Evolutionary conservation across 2,888 invertebrate species (phyloP).

Genomic region (Pharmacophagus antenor): DNA sequence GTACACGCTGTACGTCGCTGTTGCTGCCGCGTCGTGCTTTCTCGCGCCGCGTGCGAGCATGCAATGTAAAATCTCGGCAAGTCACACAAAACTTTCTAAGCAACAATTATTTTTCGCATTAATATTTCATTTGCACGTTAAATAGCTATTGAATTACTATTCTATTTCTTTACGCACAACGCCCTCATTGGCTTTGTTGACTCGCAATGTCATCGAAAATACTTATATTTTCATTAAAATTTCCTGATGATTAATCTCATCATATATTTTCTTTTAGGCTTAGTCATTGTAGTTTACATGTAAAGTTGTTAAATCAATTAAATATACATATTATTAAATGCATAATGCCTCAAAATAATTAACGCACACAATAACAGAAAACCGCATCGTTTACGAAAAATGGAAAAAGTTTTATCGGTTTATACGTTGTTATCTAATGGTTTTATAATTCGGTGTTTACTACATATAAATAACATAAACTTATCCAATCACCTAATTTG

Average conservation of each 20-base stretch:
- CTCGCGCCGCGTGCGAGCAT: constrained; percentile 78
- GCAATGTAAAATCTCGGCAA: constrained; percentile 73
- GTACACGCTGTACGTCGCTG: constrained; percentile 37
- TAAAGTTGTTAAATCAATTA: constrained; percentile 12
- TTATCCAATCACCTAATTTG: constrained; percentile 2
- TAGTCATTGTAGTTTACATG: neutral
- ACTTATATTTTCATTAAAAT: neutral
- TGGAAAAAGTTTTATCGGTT: neutral
- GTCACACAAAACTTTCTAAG: constrained; percentile 77
- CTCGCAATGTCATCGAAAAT: constrained; percentile 15
- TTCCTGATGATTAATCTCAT: constrained; percentile 14
- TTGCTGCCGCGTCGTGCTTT: constrained; percentile 67
- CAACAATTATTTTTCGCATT: constrained; percentile 78
- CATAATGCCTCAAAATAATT: constrained; percentile 2
- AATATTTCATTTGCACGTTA: constrained; percentile 74
- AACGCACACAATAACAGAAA: constrained; percentile 2
- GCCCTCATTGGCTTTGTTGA: constrained; percentile 34
- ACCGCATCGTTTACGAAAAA: constrained; percentile 8
- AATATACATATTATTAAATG: constrained; percentile 3
- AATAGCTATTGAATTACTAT: constrained; percentile 52
- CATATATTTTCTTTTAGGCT: neutral
- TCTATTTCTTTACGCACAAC: constrained; percentile 41
- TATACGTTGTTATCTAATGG: constrained; percentile 7
- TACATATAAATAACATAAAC: neutral
- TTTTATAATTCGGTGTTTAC: constrained; percentile 3